Conservation (phyloP, 2,113 vertebrate species). For the Salvelinus alpinus region DNA sequence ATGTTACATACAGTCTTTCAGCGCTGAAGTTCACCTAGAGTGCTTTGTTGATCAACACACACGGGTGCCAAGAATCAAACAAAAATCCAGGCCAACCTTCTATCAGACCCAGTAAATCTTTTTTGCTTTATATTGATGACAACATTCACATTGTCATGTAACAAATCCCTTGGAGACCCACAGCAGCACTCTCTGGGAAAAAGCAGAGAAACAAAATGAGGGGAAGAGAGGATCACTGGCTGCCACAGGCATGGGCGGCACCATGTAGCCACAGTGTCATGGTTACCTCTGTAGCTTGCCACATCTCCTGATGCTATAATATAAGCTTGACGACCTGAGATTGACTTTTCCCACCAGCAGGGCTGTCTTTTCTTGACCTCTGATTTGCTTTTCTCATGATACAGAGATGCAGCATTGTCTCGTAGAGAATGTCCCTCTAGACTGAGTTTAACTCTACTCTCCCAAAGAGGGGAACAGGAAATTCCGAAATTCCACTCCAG, state of each 20-base stretch:
- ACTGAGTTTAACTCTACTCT: too few species aligned
- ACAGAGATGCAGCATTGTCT: too few species aligned
- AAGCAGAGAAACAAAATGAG: conserved; percentile 21
- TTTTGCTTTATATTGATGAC: too few species aligned
- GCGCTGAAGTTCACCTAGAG: not conserved
- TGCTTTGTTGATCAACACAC: conserved; percentile 48
- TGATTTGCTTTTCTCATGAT: conserved; percentile 62
- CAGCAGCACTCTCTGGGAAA: conserved; percentile 16
- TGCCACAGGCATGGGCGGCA: conserved; percentile 32
- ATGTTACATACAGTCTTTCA: conserved; percentile 19
- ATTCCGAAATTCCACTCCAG: conserved; percentile 29
- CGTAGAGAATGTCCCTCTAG: not conserved
- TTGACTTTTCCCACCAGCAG: conserved; percentile 71
- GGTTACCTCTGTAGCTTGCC: conserved; percentile 48
- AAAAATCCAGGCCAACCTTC: conserved; percentile 20
- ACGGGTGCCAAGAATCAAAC: conserved; percentile 37
- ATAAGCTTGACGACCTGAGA: conserved; percentile 47
- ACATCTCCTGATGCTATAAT: not conserved
- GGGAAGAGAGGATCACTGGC: conserved; percentile 34
- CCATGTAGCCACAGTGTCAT: conserved; percentile 48
- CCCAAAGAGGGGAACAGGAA: conserved; percentile 36
- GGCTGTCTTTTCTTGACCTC: conserved; percentile 46
- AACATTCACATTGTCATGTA: conserved; percentile 42
- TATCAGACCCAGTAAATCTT: conserved; percentile 28
- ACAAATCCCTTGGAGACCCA: conserved; percentile 51